Evolutionary conservation across 1,140 invertebrate species (phyloP), one percentile per base, ranked within the genome.

Genomic region (Dryas iulia): DNA sequence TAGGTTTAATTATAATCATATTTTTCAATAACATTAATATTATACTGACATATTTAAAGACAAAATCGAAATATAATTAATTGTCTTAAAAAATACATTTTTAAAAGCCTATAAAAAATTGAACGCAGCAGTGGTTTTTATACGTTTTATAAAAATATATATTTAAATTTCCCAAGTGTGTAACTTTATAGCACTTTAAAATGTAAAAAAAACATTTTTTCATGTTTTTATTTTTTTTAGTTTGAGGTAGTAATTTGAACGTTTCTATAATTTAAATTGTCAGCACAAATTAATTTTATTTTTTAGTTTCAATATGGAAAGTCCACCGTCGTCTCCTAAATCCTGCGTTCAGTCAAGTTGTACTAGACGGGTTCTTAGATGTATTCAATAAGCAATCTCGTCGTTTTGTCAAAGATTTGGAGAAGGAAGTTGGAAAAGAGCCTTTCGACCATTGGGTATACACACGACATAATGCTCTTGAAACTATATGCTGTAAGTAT

Each of bases 271-370:
- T n/a, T n/a, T n/a, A n/a, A n/a, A n/a, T n/a, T n/a, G n/a, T n/a
- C n/a, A n/a, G n/a, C n/a, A n/a, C n/a, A n/a, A 18, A 10, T 47
- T 6, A 18, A 18, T 39, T 14, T 14, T 18, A 18, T 53, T 57
- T 69, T 72, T 8, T 53, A 87, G 86, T 85, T 54, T 78, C 83
- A 57, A 82, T 81, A 69, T 87, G 86, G 86, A 82, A 74, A 56
- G 61, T 76, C 18, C 85, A 89, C 61, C 76, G 87, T 7, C 85
- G 96, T 88, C 92, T 98, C 57, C 82, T 98, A 7, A 98, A 97
- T 1, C 97, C 97, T 23, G 95, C 97, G 0, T 98, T 98, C 86
- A 97, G 98, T 88, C 97, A 98, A 79, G 94, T 95, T 65, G 97
- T 98, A 54, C 91, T 98, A 39, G 95, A 98, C 72, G 94, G 96